Conservation (phyloP, 1,140 invertebrate species). For the Drosophila jambulina region DNA sequence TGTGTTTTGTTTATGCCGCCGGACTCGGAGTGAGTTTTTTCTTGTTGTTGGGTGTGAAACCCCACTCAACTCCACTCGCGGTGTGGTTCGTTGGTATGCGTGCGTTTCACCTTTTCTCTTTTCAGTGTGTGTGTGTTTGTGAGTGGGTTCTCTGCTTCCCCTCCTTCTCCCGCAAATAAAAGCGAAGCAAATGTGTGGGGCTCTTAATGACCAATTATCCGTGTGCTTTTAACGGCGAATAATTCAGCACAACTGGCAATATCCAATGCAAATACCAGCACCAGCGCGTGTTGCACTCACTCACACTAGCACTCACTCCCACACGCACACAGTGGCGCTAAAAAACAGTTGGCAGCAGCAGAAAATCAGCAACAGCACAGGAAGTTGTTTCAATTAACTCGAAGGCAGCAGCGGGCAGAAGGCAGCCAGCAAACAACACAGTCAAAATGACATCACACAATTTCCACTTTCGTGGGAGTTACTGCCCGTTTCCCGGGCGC, state of each 20-base stretch:
- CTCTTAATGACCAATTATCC: conserved; percentile 47
- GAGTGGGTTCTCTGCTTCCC: conserved; percentile 32
- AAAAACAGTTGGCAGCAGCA: conserved; percentile 57
- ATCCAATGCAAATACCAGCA: conserved; percentile 36
- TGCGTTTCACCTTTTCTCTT: conserved; percentile 80
- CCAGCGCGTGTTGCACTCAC: conserved; percentile 40
- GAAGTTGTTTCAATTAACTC: conserved; percentile 78
- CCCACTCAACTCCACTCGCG: conserved; percentile 44
- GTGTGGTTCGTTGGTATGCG: conserved; percentile 49
- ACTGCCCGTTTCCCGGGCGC: conserved; percentile 27
- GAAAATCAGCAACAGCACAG: conserved; percentile 56
- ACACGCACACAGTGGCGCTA: conserved; percentile 41
- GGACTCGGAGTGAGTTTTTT: conserved; percentile 47
- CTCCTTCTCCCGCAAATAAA: conserved; percentile 24
- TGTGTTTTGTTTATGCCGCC: conserved; percentile 63
- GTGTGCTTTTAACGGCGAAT: conserved; percentile 40
- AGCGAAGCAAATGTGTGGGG: conserved; percentile 31
- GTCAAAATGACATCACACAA: conserved; percentile 81
- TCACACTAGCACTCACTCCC: conserved; percentile 39
- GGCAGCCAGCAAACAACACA: conserved; percentile 47
- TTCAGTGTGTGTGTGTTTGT: conserved; percentile 53
- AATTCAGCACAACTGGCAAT: conserved; percentile 38
- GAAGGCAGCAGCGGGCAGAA: conserved; percentile 52
- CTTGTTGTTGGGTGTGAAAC: conserved; percentile 29
- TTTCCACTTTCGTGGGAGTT: conserved; percentile 69